phyloP scores from a whole-genome alignment of 2,113 vertebrate species.

The Strix uralensis region DNA sequence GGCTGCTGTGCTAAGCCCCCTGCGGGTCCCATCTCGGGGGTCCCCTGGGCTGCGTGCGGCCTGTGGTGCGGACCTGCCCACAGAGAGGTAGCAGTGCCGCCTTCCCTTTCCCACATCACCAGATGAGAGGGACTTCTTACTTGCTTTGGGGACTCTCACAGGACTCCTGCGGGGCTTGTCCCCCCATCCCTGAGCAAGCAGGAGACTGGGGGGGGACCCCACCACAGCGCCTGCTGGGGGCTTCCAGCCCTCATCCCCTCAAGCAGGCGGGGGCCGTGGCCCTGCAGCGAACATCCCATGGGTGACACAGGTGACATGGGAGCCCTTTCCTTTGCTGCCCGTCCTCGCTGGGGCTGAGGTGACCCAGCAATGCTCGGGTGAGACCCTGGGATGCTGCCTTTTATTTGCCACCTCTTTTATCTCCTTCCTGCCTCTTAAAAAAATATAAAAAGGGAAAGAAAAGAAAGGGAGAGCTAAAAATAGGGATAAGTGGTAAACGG shows the following conservation, averaged over 20 bases:
- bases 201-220: rapidly evolving
- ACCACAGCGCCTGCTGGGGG: not conserved
- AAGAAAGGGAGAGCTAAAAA: not conserved
- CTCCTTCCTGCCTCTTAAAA: not conserved
- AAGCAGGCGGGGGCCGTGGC: not conserved
- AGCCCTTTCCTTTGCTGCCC: not conserved
- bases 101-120: not conserved
- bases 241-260: not conserved
- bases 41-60: rapidly evolving
- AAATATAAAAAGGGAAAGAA: not conserved
- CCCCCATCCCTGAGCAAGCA: rapidly evolving
- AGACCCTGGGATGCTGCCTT: not conserved
- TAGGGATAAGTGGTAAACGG: not conserved
- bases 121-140: not conserved
- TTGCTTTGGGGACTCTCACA: rapidly evolving
- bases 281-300: rapidly evolving
- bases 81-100: rapidly evolving
- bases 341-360: rapidly evolving
- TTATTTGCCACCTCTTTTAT: not conserved
- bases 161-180: not conserved
- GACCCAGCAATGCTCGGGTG: not conserved
- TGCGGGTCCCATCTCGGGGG: not conserved
- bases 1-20: not conserved
- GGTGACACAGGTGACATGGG: rapidly evolving
- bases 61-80: rapidly evolving